Base-by-base conservation (phyloP, 2,888 invertebrate species). In the Helobdella robusta region DNA sequence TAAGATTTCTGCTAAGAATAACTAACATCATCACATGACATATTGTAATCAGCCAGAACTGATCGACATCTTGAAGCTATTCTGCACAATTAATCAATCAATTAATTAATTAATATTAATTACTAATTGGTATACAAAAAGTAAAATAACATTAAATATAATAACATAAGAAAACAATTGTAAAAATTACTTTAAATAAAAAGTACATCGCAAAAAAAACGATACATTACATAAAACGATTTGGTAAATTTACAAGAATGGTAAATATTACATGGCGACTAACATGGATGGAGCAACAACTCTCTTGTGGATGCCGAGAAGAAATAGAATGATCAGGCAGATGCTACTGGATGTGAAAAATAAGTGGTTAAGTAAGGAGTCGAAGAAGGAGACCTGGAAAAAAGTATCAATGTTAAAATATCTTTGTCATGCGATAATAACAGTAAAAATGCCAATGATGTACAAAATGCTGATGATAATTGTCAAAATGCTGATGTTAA, bases 251-350 rank as follows among this genome's bases (percentile, higher is more conserved):
- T 11, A 15, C 11, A 40, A 50, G 50, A 18, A 6, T 6, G 25
- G 25, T 50, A 25, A 23, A 23, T 50, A 25, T n/a, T 34, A 25
- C 36, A 70, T 73, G 73, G 73, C 73, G 73, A 74, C 62, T 32
- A 23, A 80, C 80, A 95, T 94, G 73, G 91, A 91, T 0, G 95
- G 93, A 3, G 95, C 94, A 70, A 97, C 91, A 15, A 97, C 94
- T 77, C 92, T 84, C 78, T 92, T 89, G 78, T 97, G 97, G 59
- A 95, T 91, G 44, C 97, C 97, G 82, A 88, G 84, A 72, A 90
- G 82, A 77, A 97, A 92, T 67, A 95, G 84, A 71, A 89, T 81
- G 68, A 93, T 89, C 86, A 84, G 68, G 82, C 83, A 67, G 50
- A 77, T 54, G 69, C 79, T 76, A 72, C 92, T 91, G 74, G 90